Base-by-base conservation (phyloP, 2,888 invertebrate genomes). In the Phymatocera aterrima region DNA sequence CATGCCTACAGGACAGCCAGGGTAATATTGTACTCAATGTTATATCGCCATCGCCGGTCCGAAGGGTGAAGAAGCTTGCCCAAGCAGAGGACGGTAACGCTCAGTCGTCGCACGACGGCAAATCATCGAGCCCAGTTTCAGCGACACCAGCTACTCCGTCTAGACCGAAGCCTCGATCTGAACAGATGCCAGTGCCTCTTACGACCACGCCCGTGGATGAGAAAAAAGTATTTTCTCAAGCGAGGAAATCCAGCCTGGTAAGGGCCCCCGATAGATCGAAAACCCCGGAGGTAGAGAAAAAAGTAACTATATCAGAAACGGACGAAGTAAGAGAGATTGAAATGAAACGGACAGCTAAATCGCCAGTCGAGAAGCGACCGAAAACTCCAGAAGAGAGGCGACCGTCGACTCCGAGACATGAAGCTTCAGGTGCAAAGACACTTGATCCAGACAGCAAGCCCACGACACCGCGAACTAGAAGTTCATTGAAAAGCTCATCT, bases 131-230 rank as follows among this genome's bases (percentile, higher is more conserved):
- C 74, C 57, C 46, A 74, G 78, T 51, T 70, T 79, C 84, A 83
- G 61, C 88, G 88, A 34, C 87, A 86, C 40, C 88, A 88, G 48
- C 88, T 88, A 43, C 88, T 8, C 84, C 88, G 0, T 88, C 88
- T 21, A 89, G 89, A 6, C 88, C 86, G 28, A 84, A 84, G 78
- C 77, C 81, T 48, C 84, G 85, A 21, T 79, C 80, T 24, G 81
- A 82, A 31, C 79, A 83, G 31, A 82, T 80, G 21, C 84, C 87
- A n/a, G 82, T 85, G 3, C 78, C 83, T 10, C 82, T 86, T 2
- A 80, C 84, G n/a, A 80, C 88, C 24, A 88, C 88, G 4, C 86
- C 89, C 28, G 84, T 83, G 81, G 88, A 87, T 8, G 80, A 89
- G 31, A 84, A 86, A 37, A 85, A 72, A 10, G 48, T 31, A 34